These are phyloP conservation scores for Vollenhovia emeryi DNA, from an alignment of 1,140 invertebrate species.

Conservation along the genomic window DNA sequence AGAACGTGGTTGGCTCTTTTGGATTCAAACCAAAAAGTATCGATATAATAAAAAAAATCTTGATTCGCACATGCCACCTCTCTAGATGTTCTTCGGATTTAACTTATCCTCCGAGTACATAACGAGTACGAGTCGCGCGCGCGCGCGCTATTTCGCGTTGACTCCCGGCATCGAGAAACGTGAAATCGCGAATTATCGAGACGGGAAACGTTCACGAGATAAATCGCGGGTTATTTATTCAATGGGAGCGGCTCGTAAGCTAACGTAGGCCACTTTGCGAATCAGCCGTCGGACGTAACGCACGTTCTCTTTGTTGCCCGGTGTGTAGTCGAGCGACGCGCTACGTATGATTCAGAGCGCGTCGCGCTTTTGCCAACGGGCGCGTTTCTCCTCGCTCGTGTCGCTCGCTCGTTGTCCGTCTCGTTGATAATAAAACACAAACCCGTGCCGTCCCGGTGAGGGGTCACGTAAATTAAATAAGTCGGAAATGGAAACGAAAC, in stretches of 20 bases:
- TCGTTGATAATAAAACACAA: background rate
- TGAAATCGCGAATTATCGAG: background rate
- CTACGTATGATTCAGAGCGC: conserved; percentile 10
- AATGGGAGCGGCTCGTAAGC: background rate
- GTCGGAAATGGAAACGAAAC: background rate
- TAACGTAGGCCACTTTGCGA: background rate
- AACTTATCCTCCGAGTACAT: background rate
- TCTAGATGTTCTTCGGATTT: background rate
- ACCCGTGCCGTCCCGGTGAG: background rate
- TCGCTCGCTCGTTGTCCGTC: background rate
- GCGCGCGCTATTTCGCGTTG: background rate
- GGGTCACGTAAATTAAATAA: background rate
- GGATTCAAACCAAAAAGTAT: no score
- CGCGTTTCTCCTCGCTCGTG: background rate
- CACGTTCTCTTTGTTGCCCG: background rate
- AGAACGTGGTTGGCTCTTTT: no score
- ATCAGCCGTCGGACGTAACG: conserved; percentile 7
- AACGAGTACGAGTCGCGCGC: background rate
- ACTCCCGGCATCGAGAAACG: background rate
- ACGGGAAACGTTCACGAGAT: background rate
- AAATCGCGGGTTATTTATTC: conserved; percentile 5
- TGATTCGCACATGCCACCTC: no score
- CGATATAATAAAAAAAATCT: no score
- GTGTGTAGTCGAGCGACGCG: conserved; percentile 8
- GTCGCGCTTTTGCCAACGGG: background rate